Base-by-base conservation (phyloP, 2,113 vertebrate genomes). In the Morone chrysops region DNA sequence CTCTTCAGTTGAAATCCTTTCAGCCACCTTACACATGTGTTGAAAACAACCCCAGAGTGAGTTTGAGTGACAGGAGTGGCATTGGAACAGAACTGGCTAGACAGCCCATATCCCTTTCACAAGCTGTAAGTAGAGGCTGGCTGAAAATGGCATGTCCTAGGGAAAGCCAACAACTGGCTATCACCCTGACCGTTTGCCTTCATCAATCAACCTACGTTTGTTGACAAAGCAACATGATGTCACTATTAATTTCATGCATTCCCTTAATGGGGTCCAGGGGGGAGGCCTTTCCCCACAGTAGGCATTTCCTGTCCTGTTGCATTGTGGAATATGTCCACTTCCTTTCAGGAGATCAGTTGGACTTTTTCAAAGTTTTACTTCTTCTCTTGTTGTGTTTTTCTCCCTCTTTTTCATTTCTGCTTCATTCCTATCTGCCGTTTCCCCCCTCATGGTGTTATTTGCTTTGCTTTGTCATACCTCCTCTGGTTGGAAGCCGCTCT, bases 151-250 rank as follows among this genome's bases (percentile, higher is more conserved):
- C 93, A 93, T 94, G 91, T 95, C 93, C 93, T 81, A 91, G 94
- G 92, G 94, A 95, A 95, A 92, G 92, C 86, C 94, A 88, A 93
- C 95, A 95, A 85, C 88, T 91, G 94, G 92, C 89, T 85, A 93
- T 96, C 96, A 94, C 94, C 92, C 94, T 87, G 92, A 92, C 91
- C 92, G 88, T 95, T 96, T 96, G 96, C 95, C 94, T 95, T 96
- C 95, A 96, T 97, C 95, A 96, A 95, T 96, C 96, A 96, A 93
- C 87, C 75, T 2, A 9, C 83, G 85, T 96, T 95, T 97, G 95
- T 97, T 97, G 96, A 96, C 96, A 87, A 89, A 95, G 95, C 93
- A 97, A 96, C 94, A 92, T 94, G 94, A 89, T 96, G 95, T 96
- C 94, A 95, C 93, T 95, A 96, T 96, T 97, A 95, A 97, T 96